Base-by-base conservation (phyloP, 2,888 invertebrate species). In the Gandaritis pyraliata region DNA sequence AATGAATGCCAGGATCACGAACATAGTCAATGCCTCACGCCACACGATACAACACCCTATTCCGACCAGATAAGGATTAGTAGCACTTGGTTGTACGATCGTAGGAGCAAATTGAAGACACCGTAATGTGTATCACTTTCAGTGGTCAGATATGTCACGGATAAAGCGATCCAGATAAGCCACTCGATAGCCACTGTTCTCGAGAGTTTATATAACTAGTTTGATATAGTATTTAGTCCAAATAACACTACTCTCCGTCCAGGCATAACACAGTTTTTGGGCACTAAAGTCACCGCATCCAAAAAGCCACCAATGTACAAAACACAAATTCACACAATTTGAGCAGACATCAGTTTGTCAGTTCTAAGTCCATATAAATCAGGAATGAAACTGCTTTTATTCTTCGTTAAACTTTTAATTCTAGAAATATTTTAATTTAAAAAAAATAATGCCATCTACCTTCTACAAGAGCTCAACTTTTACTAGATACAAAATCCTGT, bases 1-100 rank as follows among this genome's bases (percentile, higher is more conserved):
- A 64, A 90, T 88, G 65, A 90, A 92, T 15, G 90, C 92, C 58
- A 91, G 75, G 66, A 92, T 89, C 82, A 90, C 90, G 73, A 92
- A 84, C 91, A 92, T 90, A 82, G 81, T 87, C 74, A 69, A 54
- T 50, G 46, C 46, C 53, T 57, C 66, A 59, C 62, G 57, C 56
- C 77, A 79, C 75, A 75, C 55, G 72, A 79, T 77, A 70, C 56
- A 16, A 15, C 43, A 58, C 69, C 55, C 62, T 69, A 61, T 54
- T 57, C 58, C 54, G 61, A 58, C 60, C 47, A 12, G 53, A 61
- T 59, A 66, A 51, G 49, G 12, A 29, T 66, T 53, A 54, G 33
- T 49, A 65, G 59, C 50, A 65, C 23, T 65, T 57, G 47, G 39
- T 53, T 49, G 66, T 3, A 58, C 18, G 30, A 10, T 12, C n/a